Evolutionary conservation across 1,140 invertebrate genomes (phyloP), one percentile per base, ranked within the genome.

Genomic region (Centruroides vittatus): DNA sequence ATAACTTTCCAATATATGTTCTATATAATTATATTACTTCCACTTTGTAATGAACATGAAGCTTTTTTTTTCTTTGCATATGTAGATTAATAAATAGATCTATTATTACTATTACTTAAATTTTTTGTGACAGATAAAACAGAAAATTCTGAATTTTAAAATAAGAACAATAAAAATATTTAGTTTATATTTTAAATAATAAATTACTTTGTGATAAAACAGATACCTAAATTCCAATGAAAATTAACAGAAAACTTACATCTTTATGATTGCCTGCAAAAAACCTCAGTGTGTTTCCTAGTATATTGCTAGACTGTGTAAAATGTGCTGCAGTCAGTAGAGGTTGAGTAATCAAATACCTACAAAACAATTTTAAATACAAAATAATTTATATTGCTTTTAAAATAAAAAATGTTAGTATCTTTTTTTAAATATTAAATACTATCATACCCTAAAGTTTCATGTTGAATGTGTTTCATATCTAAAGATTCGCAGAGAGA

Each of bases 381-480:
- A 65, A 58, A 12, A 55, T 8, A 62, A 35, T 50, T 48, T 46
- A 34, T 12, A 34, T 34, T 51, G 2, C 12, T 34, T 51, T n/a
- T 51, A 12, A 51, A 34, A 51, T 12, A 51, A 53, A 8, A 34
- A 6, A 41, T 41, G 8, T 41, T 41, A 6, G 41, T 41, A 8
- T 3, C 41, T 6, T 6, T 41, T 41, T 41, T 41, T 6, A 6
- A 41, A 41, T 3, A 41, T 41, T 41, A 51, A 13, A 5, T 5
- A 51, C 36, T 58, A 0, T 66, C 64, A 65, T 71, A 78, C 70
- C 76, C 77, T 51, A 97, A 75, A 1, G 92, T 91, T 76, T 96
- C 91, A 71, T 94, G 78, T 72, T 97, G 93, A 63, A 97, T 84
- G 74, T 96, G 90, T 77, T 98, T 98, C 56, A 93, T 81, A 69